Evolutionary conservation across 2,888 invertebrate genomes (phyloP).

Genomic region (Electrophaes corylata): DNA sequence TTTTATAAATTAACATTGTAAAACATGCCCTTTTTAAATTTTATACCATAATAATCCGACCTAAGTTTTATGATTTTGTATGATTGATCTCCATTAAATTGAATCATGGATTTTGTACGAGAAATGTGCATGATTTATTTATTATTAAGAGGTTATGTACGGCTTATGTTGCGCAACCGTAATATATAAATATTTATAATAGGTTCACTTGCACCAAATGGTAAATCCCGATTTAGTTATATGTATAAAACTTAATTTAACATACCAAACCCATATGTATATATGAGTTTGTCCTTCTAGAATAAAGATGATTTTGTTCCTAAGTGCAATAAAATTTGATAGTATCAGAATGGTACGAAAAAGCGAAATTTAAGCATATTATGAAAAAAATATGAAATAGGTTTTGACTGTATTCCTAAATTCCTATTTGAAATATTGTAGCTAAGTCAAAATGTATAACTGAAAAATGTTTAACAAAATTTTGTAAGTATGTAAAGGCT

Average conservation of each 20-base stretch:
- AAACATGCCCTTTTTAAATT: conserved; percentile 24
- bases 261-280: too few species aligned
- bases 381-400: too few species aligned
- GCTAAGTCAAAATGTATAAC: background rate
- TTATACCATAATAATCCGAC: conserved; percentile 14
- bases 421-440: too few species aligned
- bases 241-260: background rate
- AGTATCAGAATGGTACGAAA: background rate
- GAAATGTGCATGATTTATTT: conserved; percentile 24
- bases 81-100: conserved; percentile 37
- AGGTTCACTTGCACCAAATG: conserved; percentile 5
- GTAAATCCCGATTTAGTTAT: background rate
- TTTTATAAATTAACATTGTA: conserved; percentile 13
- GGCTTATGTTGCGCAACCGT: conserved; percentile 13
- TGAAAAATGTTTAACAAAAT: background rate
- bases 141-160: conserved; percentile 16
- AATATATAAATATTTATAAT: background rate
- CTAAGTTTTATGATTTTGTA: conserved; percentile 25
- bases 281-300: background rate
- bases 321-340: background rate
- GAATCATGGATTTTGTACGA: conserved; percentile 27
- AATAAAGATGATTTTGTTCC: background rate
- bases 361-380: too few species aligned
- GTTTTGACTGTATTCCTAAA: too few species aligned
- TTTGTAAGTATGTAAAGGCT: background rate